Percentiles rank a stretch among this genome's conserved stretches.
Evolutionary conservation across 2,888 invertebrate genomes (phyloP).

Genomic region (Trissolcus brochymenae): DNA sequence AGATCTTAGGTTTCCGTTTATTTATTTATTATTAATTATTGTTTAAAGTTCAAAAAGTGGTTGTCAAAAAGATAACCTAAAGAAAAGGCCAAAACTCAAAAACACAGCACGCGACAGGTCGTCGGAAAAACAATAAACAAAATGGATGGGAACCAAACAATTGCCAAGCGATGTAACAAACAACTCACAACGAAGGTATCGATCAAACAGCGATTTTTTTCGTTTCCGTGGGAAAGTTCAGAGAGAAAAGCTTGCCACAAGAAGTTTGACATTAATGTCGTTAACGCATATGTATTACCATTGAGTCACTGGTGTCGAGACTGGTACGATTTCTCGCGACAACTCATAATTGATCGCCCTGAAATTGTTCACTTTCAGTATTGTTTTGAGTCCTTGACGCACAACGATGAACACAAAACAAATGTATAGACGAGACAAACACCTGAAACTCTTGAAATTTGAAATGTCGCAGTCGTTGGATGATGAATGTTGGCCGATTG

Average conservation of each 20-base stretch:
- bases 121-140: too few relatives aligned
- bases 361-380: background rate
- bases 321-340: conserved; percentile 33
- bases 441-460: background rate
- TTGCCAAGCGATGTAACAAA: background rate
- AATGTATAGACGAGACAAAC: too few relatives aligned
- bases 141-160: too few relatives aligned
- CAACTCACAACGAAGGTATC: background rate
- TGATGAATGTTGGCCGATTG: conserved; percentile 2
- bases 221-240: conserved; percentile 34
- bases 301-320: conserved; percentile 44
- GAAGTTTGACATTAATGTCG: conserved; percentile 57
- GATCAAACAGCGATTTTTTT: conserved; percentile 3
- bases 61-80: background rate
- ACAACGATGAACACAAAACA: too few relatives aligned
- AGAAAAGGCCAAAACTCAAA: background rate
- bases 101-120: background rate
- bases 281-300: conserved; percentile 48
- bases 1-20: too few relatives aligned
- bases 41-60: too few relatives aligned
- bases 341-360: conserved; percentile 17
- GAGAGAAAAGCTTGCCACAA: conserved; percentile 49
- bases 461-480: background rate
- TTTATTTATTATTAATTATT: too few relatives aligned
- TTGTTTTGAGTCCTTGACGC: too few relatives aligned